Base-by-base conservation (phyloP, 2,888 invertebrate species). In the Liopterus haemorrhoidalis region DNA sequence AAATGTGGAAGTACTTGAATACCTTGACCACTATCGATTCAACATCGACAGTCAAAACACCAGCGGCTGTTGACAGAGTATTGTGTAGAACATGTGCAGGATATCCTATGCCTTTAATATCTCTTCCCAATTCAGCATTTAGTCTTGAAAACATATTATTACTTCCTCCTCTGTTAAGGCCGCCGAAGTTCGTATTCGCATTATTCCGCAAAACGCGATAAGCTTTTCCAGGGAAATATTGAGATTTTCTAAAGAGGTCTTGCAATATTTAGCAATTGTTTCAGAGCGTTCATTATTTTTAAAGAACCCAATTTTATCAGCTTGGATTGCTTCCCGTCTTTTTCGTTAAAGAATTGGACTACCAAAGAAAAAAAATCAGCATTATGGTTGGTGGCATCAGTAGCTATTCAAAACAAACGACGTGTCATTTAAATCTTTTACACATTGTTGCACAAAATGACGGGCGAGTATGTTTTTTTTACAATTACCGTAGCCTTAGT, bases 111-210 rank as follows among this genome's bases (percentile, higher is more conserved):
- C 56, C 55, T 38, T 54, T 52, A 19, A 58, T 44, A 30, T 54
- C 48, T 33, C 50, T 48, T 15, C 54, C 31, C 8, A 58, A 16
- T 15, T 40, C 4, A 19, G 48, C 41, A 52, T 58, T 54, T 32
- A 56, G 44, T 30, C 50, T 47, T 32, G 50, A 39, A 39, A 41
- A 52, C 18, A 57, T 52, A 52, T 59, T 60, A 45, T 51, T 21
- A 28, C 47, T 24, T 11, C 46, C 50, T 35, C 35, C 27, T 11
- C 54, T 41, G 16, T 51, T 25, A n/a, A 55, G 41, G 6, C 58
- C 60, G 14, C 61, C 59, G 50, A 62, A 61, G 49, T 61, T 62
- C 9, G 54, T 54, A 49, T 60, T 61, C 12, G 55, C 54, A 46
- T 63, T 61, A 38, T 59, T 20, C 51, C 59, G 20, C 54, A 54